These are phyloP conservation scores for Mormoops blainvillei DNA, from an alignment of 2,113 vertebrate species.

Conservation along the genomic window DNA sequence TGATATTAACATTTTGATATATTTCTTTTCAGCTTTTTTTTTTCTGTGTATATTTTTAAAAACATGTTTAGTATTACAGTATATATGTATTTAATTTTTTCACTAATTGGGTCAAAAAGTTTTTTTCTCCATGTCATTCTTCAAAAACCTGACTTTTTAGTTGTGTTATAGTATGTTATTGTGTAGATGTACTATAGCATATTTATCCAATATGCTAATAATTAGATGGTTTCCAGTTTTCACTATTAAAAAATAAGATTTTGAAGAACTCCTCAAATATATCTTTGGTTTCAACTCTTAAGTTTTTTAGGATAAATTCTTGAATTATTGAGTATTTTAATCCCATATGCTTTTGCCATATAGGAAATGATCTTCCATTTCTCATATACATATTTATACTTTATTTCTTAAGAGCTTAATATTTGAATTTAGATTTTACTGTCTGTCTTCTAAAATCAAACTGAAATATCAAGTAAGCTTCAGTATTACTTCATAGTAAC, in stretches of 20 bases:
- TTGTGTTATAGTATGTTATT: not conserved
- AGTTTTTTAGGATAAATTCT: slow-evolving; percentile 1
- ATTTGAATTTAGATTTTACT: slow-evolving; percentile 28
- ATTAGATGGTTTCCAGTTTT: not conserved
- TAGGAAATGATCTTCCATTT: not conserved
- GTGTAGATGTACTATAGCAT: not conserved
- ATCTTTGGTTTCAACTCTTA: not conserved
- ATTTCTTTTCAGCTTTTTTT: slow-evolving; percentile 18
- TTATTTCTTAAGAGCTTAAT: slow-evolving; percentile 17
- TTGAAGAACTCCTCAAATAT: not conserved
- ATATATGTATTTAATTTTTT: not conserved
- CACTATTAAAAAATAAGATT: slow-evolving; percentile 29
- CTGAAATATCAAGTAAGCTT: not conserved
- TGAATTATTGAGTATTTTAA: slow-evolving; percentile 21
- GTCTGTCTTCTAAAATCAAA: not conserved
- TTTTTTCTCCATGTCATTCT: not conserved
- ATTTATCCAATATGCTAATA: not conserved
- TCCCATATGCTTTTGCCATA: not conserved
- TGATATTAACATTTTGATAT: not conserved
- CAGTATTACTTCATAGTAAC: not conserved
- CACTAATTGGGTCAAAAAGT: not conserved
- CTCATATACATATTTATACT: not conserved
- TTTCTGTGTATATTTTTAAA: not conserved
- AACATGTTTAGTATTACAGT: not conserved
- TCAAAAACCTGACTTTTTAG: not conserved